phyloP scores from a whole-genome alignment of 2,113 vertebrate genomes.

The Drymodes brunneopygia region DNA sequence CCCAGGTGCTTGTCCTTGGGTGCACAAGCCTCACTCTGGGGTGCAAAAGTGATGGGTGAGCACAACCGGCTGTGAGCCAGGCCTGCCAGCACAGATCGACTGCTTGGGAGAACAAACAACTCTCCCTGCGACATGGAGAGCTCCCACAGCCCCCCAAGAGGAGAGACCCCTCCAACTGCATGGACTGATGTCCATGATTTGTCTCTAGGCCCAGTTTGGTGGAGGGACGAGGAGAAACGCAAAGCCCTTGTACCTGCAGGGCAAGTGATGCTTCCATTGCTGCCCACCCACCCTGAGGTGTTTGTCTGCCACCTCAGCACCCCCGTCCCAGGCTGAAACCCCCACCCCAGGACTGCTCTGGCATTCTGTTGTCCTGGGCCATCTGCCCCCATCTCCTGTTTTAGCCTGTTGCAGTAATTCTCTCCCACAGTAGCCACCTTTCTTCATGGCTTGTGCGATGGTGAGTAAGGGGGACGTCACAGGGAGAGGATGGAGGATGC shows the following conservation, averaged over 20 bases:
- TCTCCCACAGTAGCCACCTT: constrained; percentile 15
- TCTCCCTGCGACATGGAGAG: background rate
- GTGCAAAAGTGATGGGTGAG: background rate
- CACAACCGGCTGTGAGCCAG: accelerated
- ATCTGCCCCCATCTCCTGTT: background rate
- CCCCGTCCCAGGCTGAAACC: background rate
- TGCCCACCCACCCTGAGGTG: background rate
- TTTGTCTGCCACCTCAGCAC: background rate
- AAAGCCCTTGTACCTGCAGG: background rate
- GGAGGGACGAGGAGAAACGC: accelerated
- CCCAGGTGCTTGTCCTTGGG: background rate
- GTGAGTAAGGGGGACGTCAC: background rate
- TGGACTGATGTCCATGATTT: accelerated
- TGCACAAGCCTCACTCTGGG: accelerated
- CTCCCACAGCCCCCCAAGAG: background rate
- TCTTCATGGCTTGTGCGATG: background rate
- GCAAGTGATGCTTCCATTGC: background rate
- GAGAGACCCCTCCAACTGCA: background rate
- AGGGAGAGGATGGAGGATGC: constrained; percentile 24
- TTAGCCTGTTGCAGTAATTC: background rate
- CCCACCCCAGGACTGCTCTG: background rate
- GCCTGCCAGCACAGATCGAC: background rate
- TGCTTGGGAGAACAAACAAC: background rate
- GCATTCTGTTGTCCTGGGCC: background rate
- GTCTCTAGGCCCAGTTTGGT: background rate